Evolutionary conservation across 2,888 invertebrate genomes (phyloP).

Genomic region (Mesorhabditis sp.): DNA sequence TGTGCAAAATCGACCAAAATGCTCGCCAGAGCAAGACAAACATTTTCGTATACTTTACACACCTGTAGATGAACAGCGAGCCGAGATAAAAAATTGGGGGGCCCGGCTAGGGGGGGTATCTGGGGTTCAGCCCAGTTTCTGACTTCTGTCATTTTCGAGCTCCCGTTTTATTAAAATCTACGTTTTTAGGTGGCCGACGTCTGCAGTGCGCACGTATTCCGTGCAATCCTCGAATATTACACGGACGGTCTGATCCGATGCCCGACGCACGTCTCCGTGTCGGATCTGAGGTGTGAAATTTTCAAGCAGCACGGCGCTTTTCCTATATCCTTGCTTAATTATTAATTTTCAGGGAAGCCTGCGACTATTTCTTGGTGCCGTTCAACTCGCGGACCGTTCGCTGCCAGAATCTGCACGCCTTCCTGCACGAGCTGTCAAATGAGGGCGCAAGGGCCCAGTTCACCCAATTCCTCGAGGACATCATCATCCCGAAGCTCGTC

Average conservation of each 20-base stretch:
- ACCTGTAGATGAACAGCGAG: no score
- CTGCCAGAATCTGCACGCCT: constrained; percentile 67
- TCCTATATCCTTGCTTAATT: no score
- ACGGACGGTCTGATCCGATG: constrained; percentile 63
- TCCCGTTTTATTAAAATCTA: not conserved
- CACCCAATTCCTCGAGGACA: constrained; percentile 87
- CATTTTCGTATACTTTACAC: no score
- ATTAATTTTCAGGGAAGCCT: constrained; percentile 72
- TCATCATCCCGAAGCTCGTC: constrained; percentile 94
- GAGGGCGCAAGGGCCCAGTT: constrained; percentile 98
- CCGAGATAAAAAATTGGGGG: no score
- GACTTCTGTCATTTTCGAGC: not conserved
- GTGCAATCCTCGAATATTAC: constrained; percentile 73
- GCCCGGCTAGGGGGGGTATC: no score
- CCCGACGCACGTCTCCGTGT: constrained; percentile 90
- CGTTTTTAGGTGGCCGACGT: constrained; percentile 73
- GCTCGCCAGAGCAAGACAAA: no score
- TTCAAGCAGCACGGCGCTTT: no score
- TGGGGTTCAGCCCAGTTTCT: no score
- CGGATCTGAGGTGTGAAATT: constrained; percentile 72
- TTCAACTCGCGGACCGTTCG: constrained; percentile 87
- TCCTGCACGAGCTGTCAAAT: constrained; percentile 94
- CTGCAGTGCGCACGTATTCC: constrained; percentile 87
- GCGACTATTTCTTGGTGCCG: constrained; percentile 94
- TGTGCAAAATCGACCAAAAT: no score